Base-by-base conservation (phyloP, 2,888 invertebrate species). In the Heteromyza rotundicornis region DNA sequence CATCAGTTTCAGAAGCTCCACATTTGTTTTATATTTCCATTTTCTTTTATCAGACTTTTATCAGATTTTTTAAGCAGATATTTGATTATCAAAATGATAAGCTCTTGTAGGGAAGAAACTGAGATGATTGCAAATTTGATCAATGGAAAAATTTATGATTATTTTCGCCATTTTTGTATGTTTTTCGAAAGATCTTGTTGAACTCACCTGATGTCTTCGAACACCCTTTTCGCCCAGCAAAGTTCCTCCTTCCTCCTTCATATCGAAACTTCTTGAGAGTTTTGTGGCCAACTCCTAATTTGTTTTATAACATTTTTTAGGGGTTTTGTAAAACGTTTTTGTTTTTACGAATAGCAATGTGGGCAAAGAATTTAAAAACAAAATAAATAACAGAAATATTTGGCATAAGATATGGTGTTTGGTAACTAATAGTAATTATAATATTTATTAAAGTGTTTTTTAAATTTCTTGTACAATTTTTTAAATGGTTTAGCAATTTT, bases 201-300 rank as follows among this genome's bases (percentile, higher is more conserved):
- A 71, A 81, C 81, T 80, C 78, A 83, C 83, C 83, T 84, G 84
- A 84, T 90, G 90, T 73, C 90, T 85, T 75, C 90, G 85, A 82
- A 90, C 89, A 63, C 88, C 89, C 74, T 88, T 86, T 71, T 88
- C 87, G 71, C 89, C 89, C 76, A 90, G 86, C 80, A 92, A 84
- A 64, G 90, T 88, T 65, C 90, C 88, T 74, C 90, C 89, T 72
- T 92, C 92, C 77, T 92, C 92, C 84, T 93, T 93, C 92, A 93
- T 92, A 85, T 92, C 92, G 86, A 92, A 93, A 85, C 92, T 92
- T 80, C 92, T 86, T 71, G 92, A 92, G 75, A 93, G 85, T 85
- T 93, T 93, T 86, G 92, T 92, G 78, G 92, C 92, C 85, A 93
- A 86, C 86, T 93, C 92, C 92, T 92, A 87, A 72, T 75, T 63